Base-by-base conservation (phyloP, 2,113 vertebrate species). In the Proterorhinus semilunaris region DNA sequence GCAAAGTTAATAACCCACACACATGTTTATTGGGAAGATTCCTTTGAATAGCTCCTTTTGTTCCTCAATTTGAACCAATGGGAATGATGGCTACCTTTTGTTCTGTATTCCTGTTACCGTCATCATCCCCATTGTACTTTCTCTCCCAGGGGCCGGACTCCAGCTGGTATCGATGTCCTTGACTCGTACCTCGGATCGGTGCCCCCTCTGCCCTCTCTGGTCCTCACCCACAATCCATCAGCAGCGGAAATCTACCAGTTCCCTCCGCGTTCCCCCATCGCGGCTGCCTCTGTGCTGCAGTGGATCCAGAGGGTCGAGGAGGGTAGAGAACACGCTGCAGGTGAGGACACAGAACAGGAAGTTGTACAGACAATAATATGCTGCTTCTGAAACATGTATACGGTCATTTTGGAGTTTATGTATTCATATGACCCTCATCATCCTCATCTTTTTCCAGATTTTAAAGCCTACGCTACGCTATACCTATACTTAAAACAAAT, bases 231-330 rank as follows among this genome's bases (percentile, higher is more conserved):
- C 81, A 84, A 95, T 78, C 91, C 89, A 2, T 81, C 86, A 0
- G 84, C 81, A 7, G 92, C 86, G 36, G 91, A 95, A 59, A 91
- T 98, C 10, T 98, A 95, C 81, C 91, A 86, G 65, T 97, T 95
- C 84, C 94, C 97, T 7, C 66, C 94, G 53, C 91, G 89, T 43
- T 81, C 87, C 43, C 44, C 92, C 21, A 53, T 98, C 42, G 87
- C 74, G 44, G 88, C 93, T 67, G 16, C 46, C 4, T 92, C 89
- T 52, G 50, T 99, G 72, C 86, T 94, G 36, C 79, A 76, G 61
- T 99, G 98, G 98, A 85, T 98, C 74, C 87, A 93, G 79, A 91
- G 82, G 66, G 74, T 96, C 0, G 88, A 94, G 81, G 90, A 82
- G 0, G 89, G 94, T 46, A 68, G 81, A 5, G 94, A 96, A 80